Conservation (phyloP, 2,113 vertebrate species). For the Eretmochelys imbricata region DNA sequence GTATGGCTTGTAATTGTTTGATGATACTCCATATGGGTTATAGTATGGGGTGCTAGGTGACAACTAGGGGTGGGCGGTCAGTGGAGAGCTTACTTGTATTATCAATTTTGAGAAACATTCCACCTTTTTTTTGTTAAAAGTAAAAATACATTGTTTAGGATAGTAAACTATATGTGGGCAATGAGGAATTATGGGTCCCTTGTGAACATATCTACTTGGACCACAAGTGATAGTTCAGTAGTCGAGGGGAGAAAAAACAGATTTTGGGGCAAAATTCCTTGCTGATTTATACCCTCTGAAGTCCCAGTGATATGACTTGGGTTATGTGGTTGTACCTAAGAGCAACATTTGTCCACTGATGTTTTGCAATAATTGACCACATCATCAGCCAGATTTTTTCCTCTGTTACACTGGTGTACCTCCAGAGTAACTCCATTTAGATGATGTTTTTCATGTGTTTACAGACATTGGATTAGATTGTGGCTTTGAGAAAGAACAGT, state of each 20-base stretch:
- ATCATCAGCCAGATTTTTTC: conserved; percentile 1
- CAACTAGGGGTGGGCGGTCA: no score
- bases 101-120: no score
- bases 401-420: conserved; percentile 17
- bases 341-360: conserved; percentile 1
- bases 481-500: neutral
- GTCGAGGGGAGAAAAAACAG: neutral
- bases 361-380: conserved; percentile 49
- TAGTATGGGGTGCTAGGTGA: no score
- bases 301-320: neutral
- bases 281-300: neutral
- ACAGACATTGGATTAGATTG: neutral
- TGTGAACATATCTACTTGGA: neutral
- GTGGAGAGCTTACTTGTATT: no score
- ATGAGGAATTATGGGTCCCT: neutral
- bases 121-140: neutral
- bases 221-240: neutral
- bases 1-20: no score
- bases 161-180: neutral
- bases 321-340: conserved; percentile 13
- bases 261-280: conserved; percentile 7
- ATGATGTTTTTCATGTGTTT: conserved; percentile 7
- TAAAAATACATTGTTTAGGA: neutral
- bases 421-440: neutral
- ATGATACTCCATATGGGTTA: no score